Evolutionary conservation across 2,113 vertebrate genomes (phyloP).

Genomic region (Pedionomus torquatus): DNA sequence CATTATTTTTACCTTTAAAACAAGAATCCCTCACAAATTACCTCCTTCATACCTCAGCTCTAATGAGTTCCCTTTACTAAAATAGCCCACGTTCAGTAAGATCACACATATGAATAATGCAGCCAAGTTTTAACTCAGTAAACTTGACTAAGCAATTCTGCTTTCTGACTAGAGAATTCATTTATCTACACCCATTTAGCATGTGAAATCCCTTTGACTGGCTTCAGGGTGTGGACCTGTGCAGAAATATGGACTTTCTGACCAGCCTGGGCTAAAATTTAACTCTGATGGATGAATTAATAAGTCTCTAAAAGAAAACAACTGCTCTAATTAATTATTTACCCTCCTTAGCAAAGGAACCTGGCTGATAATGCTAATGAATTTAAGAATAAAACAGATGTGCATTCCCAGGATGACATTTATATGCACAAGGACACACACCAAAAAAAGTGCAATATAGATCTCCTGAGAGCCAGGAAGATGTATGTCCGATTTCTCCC

Average conservation of each 20-base stretch:
- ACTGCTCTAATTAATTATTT: neutral
- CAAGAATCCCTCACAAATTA: neutral
- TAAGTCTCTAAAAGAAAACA: neutral
- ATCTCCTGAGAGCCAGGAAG: neutral
- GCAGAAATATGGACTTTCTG: neutral
- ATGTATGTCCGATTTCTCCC: neutral
- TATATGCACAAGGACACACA: fast-evolving
- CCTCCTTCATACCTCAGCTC: conserved; percentile 21
- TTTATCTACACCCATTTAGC: conserved; percentile 40
- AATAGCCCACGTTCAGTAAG: conserved; percentile 20
- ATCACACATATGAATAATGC: conserved; percentile 24
- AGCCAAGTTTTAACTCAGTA: conserved; percentile 51
- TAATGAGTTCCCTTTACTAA: conserved; percentile 33
- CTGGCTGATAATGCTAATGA: neutral
- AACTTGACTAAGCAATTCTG: conserved; percentile 67
- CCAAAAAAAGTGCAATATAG: neutral
- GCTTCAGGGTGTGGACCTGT: neutral
- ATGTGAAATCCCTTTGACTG: conserved; percentile 36
- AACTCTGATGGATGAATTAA: neutral
- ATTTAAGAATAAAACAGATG: neutral
- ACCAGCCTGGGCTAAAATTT: neutral
- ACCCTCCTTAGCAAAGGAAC: neutral
- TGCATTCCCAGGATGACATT: neutral
- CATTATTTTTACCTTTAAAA: conserved; percentile 60
- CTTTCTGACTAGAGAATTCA: conserved; percentile 50